phyloP scores from a whole-genome alignment of 2,113 vertebrate genomes.

The Lepus timidus region DNA sequence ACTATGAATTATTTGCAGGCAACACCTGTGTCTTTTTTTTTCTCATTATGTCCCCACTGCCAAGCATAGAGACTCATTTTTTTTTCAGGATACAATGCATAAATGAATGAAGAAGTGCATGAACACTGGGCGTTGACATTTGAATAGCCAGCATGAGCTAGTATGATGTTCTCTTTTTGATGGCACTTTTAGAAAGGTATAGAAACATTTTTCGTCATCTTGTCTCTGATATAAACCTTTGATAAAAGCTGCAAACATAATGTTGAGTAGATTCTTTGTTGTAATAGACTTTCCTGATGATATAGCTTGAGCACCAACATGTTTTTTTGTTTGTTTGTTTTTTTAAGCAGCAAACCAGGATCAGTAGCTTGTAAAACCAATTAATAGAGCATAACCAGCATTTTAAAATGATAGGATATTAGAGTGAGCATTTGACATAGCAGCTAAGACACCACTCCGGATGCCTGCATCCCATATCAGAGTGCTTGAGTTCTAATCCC shows the following conservation, averaged over 20 bases:
- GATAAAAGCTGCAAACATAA: background rate
- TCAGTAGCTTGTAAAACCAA: background rate
- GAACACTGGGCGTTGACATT: background rate
- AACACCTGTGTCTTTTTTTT: conserved; percentile 33
- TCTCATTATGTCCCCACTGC: background rate
- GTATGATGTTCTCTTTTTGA: background rate
- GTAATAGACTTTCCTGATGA: background rate
- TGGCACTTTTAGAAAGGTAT: background rate
- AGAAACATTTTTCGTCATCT: background rate
- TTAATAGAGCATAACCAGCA: background rate
- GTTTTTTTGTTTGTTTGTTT: background rate
- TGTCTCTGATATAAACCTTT: background rate
- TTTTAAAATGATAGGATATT: conserved; percentile 26
- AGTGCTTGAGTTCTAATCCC: no score
- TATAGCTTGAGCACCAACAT: background rate
- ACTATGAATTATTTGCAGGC: conserved; percentile 42
- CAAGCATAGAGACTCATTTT: background rate
- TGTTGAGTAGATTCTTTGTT: background rate
- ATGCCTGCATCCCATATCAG: no score
- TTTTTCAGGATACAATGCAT: conserved; percentile 5
- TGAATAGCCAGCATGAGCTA: background rate
- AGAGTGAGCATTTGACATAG: no score
- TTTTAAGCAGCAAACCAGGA: background rate
- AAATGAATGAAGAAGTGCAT: conserved; percentile 2
- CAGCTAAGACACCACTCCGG: no score